Base-by-base conservation (phyloP, 2,797 vertebrate species). In the Clamator glandarius region DNA sequence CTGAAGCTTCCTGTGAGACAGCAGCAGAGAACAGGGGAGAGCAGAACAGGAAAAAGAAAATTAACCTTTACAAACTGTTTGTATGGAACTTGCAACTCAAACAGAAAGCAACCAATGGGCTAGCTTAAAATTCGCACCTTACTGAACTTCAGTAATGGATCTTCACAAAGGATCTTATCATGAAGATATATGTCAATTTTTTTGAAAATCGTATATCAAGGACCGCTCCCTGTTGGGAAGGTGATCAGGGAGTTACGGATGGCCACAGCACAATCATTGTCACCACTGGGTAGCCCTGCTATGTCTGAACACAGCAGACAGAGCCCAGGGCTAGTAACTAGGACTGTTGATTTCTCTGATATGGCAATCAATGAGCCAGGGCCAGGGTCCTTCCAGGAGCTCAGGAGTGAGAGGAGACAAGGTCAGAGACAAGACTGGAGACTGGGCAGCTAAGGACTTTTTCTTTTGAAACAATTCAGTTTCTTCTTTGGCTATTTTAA, bases 231-330 rank as follows among this genome's bases (percentile, higher is more conserved):
- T 36, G 3, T 48, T 54, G 29, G 26, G 16, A 69, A n/a, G 2
- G 8, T 35, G 29, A 72, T 6, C 10, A 41, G 7, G 12, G n/a
- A 69, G 16, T 35, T 48, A 69, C 58, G 11, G 16, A 26, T 69
- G 28, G 36, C 12, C 9, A 19, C 36, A 50, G 3, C 20, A 69
- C 0, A 1, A 41, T 11, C 9, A 46, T 23, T 55, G 19, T 9
- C 19, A 17, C 12, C 3, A 3, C 3, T 33, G 3, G 63, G 13
- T 3, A 63, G 19, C 19, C 21, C n/a, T 52, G 6, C 29, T 46
- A 18, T 16, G 24, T 54, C 29, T 86, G 7, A 88, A 2, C 15
- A 25, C 5, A 16, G 9, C 4, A 73, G 5, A 12, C 9, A 25
- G 39, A 63, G n/a, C 4, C 54, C 25, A 12, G 12, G 33, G 5